These are phyloP conservation scores for Nomada fabriciana DNA, from an alignment of 2,888 invertebrate species.

Conservation along the genomic window DNA sequence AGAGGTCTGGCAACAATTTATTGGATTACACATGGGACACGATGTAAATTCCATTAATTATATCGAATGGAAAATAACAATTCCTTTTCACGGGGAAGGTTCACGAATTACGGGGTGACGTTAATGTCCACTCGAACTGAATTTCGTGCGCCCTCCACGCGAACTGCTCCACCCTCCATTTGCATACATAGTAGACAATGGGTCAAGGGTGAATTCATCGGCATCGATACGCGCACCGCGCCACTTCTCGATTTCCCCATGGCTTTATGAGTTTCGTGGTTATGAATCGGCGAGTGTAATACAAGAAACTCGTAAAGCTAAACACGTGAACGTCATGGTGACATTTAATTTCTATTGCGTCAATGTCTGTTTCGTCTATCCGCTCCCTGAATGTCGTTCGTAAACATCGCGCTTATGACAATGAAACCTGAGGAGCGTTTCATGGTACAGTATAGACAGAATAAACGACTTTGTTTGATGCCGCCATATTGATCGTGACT, in stretches of 20 bases:
- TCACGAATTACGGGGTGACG: slow-evolving; percentile 3
- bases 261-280: slow-evolving; percentile 4
- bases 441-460: not conserved
- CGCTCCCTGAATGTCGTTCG: not conserved
- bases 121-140: not conserved
- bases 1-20: too few relatives aligned
- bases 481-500: not conserved
- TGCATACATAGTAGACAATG: not conserved
- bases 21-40: too few relatives aligned
- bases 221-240: not conserved
- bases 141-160: slow-evolving; percentile 12
- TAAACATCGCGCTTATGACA: not conserved
- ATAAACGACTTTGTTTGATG: slow-evolving; percentile 2
- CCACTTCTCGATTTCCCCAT: not conserved
- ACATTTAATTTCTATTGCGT: not conserved
- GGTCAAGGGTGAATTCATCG: slow-evolving; percentile 33
- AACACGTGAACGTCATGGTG: not conserved
- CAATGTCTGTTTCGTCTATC: not conserved
- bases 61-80: not conserved
- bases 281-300: slow-evolving; percentile 14
- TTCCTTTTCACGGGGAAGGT: not conserved
- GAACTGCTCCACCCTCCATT: not conserved
- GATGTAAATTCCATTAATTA: not conserved
- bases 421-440: slow-evolving; percentile 7
- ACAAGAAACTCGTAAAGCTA: not conserved